Evolutionary conservation across 2,113 vertebrate genomes (phyloP).

Genomic region (Gnathonemus longibarbis): DNA sequence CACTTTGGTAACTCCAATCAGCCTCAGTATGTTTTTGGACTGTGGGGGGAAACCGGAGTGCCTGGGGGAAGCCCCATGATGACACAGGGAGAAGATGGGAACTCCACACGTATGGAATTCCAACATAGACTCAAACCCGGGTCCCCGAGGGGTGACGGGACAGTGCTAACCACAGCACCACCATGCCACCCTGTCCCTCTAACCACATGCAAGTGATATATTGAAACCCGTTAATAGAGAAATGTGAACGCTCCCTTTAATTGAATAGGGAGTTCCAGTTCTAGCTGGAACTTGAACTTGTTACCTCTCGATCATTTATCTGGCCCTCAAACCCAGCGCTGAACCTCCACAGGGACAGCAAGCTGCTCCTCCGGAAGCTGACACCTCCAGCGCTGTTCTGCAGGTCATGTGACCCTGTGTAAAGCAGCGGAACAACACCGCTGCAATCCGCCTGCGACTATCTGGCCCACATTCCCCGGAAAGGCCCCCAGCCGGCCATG

Average conservation of each 20-base stretch:
- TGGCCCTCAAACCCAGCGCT: background rate
- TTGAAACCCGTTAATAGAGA: background rate
- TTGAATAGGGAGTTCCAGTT: background rate
- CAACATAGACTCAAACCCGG: no score
- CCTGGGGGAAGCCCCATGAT: no score
- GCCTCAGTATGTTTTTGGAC: no score
- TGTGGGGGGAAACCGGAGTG: no score
- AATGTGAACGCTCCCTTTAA: background rate
- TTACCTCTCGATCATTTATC: background rate
- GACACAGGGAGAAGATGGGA: no score
- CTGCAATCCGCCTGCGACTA: background rate
- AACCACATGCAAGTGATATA: background rate
- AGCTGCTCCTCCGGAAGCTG: background rate
- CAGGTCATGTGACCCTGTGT: background rate
- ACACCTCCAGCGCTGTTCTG: background rate
- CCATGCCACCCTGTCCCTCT: background rate
- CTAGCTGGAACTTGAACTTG: background rate
- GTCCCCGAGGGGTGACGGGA: no score
- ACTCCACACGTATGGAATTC: no score
- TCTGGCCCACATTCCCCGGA: background rate
- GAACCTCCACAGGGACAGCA: background rate
- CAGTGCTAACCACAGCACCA: no score
- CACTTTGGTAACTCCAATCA: no score
- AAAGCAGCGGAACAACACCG: background rate
- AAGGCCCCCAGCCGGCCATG: background rate